Conservation (phyloP, 2,113 vertebrate genomes). For the Amphilophus citrinellus region DNA sequence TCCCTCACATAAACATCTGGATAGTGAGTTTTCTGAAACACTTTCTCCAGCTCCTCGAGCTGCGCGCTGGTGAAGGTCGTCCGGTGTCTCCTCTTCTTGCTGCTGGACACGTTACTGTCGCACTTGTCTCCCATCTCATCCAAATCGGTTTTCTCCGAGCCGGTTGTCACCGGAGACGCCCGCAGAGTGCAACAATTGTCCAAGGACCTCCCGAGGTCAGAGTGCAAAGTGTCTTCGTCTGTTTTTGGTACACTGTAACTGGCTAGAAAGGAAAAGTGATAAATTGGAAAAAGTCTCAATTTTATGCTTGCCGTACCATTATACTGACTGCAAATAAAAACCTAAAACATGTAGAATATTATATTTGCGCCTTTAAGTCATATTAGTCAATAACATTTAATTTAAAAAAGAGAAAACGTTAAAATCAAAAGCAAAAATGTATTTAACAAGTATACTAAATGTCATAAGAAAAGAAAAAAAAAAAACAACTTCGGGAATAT, state of each 20-base stretch:
- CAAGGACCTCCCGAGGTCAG: slow-evolving; percentile 86
- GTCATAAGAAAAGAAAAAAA: neutral
- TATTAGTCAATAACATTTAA: neutral
- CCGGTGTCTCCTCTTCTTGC: slow-evolving; percentile 95
- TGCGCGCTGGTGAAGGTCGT: slow-evolving; percentile 98
- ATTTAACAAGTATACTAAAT: neutral
- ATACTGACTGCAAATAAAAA: too few relatives aligned
- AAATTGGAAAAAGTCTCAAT: neutral
- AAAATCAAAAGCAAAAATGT: neutral
- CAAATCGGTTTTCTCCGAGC: slow-evolving; percentile 88
- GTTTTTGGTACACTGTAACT: slow-evolving; percentile 88
- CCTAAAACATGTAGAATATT: neutral
- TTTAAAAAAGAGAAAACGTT: neutral
- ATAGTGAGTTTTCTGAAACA: slow-evolving; percentile 99
- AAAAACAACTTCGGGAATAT: neutral
- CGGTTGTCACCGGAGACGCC: slow-evolving; percentile 86
- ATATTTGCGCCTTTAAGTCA: neutral
- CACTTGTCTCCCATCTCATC: slow-evolving; percentile 94
- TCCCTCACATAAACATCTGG: slow-evolving; percentile 99
- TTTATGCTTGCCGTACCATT: neutral
- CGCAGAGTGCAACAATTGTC: slow-evolving; percentile 89
- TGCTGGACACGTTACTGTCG: slow-evolving; percentile 98
- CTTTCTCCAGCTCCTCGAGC: slow-evolving; percentile 97
- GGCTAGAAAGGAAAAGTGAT: slow-evolving; percentile 64
- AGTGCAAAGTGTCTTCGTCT: slow-evolving; percentile 87